phyloP scores from a whole-genome alignment of 2,888 invertebrate species.

The Helicoverpa assulta region DNA sequence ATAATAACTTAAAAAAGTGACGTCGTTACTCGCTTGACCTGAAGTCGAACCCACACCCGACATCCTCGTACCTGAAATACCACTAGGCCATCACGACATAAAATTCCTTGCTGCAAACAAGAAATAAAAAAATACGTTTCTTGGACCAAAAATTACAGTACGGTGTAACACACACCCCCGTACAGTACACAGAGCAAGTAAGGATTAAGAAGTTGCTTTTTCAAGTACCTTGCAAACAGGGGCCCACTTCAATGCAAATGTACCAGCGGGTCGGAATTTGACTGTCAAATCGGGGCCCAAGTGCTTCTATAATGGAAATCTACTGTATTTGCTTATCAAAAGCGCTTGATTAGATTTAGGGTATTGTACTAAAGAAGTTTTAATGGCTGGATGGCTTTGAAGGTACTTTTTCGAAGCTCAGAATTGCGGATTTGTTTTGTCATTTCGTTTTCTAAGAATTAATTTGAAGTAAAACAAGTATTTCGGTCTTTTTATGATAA shows the following conservation, averaged over 20 bases:
- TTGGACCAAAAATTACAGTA: constrained; percentile 1
- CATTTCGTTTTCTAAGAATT: not conserved
- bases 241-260: constrained; percentile 67
- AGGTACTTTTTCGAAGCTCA: constrained; percentile 8
- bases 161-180: constrained; percentile 63
- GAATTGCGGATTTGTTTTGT: constrained; percentile 5
- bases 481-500: not conserved
- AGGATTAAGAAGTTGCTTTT: constrained; percentile 78
- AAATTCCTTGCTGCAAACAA: not conserved
- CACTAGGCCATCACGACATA: too few relatives aligned
- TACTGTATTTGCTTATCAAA: constrained; percentile 70
- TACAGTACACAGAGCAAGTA: constrained; percentile 56
- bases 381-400: constrained; percentile 23
- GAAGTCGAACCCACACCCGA: too few relatives aligned
- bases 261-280: constrained; percentile 63
- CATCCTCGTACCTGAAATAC: too few relatives aligned
- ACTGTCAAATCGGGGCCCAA: constrained; percentile 67
- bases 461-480: not conserved
- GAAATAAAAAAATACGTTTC: not conserved
- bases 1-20: too few relatives aligned
- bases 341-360: constrained; percentile 66
- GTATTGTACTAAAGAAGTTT: constrained; percentile 48
- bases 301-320: constrained; percentile 70
- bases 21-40: too few relatives aligned
- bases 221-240: constrained; percentile 73